Evolutionary conservation across 2,888 invertebrate genomes (phyloP).

Genomic region (Calameuta idolon): DNA sequence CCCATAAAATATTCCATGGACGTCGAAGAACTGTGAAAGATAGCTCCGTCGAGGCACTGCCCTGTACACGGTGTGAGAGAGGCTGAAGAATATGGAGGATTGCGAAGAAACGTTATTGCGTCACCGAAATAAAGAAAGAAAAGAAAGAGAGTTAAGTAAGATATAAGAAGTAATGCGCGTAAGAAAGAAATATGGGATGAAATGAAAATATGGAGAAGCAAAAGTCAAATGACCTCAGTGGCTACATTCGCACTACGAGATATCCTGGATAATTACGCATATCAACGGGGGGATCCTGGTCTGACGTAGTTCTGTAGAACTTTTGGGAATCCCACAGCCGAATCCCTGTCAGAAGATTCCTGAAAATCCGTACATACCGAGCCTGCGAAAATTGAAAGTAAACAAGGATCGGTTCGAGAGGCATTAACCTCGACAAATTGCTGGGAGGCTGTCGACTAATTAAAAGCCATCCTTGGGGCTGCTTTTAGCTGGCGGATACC

Average conservation of each 20-base stretch:
- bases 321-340: background rate
- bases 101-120: background rate
- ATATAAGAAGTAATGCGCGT: background rate
- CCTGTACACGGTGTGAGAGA: background rate
- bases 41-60: background rate
- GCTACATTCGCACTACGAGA: background rate
- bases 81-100: background rate
- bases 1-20: background rate
- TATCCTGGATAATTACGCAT: background rate
- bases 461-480: background rate
- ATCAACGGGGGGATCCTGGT: background rate
- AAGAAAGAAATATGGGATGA: background rate
- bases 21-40: background rate
- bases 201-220: background rate
- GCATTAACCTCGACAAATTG: background rate
- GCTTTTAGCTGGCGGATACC: background rate
- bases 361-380: background rate
- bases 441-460: background rate
- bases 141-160: background rate
- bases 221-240: background rate
- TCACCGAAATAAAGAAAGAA: background rate
- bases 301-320: background rate
- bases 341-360: background rate
- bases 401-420: background rate
- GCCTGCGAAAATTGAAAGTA: background rate